phyloP scores from a whole-genome alignment of 2,888 invertebrate species.

The Amblyjoppa fuscipennis region DNA sequence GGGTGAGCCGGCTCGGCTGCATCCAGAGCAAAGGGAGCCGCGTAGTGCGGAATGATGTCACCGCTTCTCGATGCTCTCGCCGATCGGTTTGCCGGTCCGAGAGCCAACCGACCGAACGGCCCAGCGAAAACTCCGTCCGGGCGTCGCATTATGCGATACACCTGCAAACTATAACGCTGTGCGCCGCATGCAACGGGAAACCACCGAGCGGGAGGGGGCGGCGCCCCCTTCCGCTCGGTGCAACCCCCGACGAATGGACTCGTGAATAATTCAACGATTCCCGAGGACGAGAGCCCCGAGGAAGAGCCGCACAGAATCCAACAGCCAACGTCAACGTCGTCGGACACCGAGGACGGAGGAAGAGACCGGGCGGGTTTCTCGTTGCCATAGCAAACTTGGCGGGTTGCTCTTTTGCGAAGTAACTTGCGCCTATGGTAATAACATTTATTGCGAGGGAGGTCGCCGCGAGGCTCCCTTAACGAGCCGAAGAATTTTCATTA shows the following conservation, averaged over 20 bases:
- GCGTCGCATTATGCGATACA: constrained; percentile 69
- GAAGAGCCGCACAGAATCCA: constrained; percentile 27
- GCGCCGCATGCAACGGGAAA: constrained; percentile 53
- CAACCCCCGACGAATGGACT: constrained; percentile 72
- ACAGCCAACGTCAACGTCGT: constrained; percentile 44
- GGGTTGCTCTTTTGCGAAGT: constrained; percentile 54
- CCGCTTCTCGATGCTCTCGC: constrained; percentile 11
- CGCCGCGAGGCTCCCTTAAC: constrained; percentile 46
- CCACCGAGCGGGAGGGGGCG: too few relatives aligned
- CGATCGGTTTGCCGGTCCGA: constrained; percentile 25
- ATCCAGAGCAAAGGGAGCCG: constrained; percentile 41
- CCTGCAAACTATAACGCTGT: constrained; percentile 71
- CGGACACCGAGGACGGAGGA: not conserved
- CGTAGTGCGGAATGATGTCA: constrained; percentile 22
- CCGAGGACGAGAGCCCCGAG: constrained; percentile 49
- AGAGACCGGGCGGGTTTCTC: constrained; percentile 13
- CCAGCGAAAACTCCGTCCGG: constrained; percentile 57
- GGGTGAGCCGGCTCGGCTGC: constrained; percentile 18
- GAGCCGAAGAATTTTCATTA: constrained; percentile 63
- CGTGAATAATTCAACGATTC: constrained; percentile 80
- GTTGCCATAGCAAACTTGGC: constrained; percentile 57
- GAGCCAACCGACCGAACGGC: constrained; percentile 37
- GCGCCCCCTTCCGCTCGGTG: constrained; percentile 11
- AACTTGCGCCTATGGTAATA: constrained; percentile 62
- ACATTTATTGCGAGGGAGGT: constrained; percentile 57